Evolutionary conservation across 2,797 vertebrate genomes (phyloP).

Genomic region (Danio choprae): DNA sequence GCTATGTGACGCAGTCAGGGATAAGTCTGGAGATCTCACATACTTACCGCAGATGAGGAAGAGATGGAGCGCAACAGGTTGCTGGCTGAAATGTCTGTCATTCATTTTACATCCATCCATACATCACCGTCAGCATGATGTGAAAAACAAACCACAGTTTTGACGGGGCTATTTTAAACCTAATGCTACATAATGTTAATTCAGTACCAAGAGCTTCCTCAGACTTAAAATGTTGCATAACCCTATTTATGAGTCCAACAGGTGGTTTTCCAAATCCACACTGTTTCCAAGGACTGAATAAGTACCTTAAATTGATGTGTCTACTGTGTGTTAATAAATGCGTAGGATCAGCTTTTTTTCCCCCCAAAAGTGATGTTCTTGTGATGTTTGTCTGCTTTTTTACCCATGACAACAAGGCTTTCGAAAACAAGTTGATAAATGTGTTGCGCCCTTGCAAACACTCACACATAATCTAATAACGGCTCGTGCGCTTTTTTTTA

Average conservation of each 20-base stretch:
- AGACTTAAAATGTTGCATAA: slow-evolving; percentile 24
- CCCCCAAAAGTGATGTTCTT: slow-evolving; percentile 17
- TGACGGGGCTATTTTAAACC: no score
- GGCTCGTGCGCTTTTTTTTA: background rate
- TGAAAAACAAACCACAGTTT: background rate
- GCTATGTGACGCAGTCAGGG: slow-evolving; percentile 33
- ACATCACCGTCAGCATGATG: slow-evolving; percentile 8
- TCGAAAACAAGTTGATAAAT: slow-evolving; percentile 29
- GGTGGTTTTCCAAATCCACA: slow-evolving; percentile 13
- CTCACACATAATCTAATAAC: slow-evolving; percentile 21
- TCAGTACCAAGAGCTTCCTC: background rate
- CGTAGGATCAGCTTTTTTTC: background rate
- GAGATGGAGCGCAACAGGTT: slow-evolving; percentile 41
- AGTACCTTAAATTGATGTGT: slow-evolving; percentile 14
- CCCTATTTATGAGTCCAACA: slow-evolving; percentile 18
- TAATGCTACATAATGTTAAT: slow-evolving; percentile 17
- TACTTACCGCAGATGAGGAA: slow-evolving; percentile 33
- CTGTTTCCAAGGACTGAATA: slow-evolving; percentile 21
- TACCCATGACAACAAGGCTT: slow-evolving; percentile 11
- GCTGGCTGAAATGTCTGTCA: slow-evolving; percentile 33
- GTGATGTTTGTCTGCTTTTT: background rate
- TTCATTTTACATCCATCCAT: slow-evolving; percentile 25
- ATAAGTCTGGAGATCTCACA: slow-evolving; percentile 40
- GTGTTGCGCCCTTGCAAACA: slow-evolving; percentile 15
- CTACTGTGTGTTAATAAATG: slow-evolving; percentile 4